phyloP scores from a whole-genome alignment of 2,888 invertebrate species.

The Euclidia mi region DNA sequence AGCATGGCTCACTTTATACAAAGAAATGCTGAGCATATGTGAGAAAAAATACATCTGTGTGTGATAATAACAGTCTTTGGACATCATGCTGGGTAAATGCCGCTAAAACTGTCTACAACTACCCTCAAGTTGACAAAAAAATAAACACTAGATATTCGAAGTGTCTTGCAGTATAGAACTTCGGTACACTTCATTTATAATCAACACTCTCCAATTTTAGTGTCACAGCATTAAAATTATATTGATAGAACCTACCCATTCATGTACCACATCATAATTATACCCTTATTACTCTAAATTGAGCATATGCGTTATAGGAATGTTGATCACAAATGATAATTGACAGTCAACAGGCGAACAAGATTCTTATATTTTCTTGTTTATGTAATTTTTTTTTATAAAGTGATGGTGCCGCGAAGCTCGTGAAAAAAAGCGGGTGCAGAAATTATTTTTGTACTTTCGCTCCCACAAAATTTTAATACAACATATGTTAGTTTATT shows the following conservation, averaged over 20 bases:
- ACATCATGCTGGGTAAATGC: too few relatives aligned
- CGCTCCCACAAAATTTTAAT: conserved; percentile 42
- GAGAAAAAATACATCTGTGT: too few relatives aligned
- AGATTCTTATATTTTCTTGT: too few relatives aligned
- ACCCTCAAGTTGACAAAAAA: too few relatives aligned
- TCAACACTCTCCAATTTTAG: conserved; percentile 30
- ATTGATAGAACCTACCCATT: conserved; percentile 12
- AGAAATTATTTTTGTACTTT: conserved; percentile 65
- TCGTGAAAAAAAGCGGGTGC: conserved; percentile 50
- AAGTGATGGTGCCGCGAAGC: conserved; percentile 60
- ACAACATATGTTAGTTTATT: conserved; percentile 62
- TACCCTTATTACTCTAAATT: conserved; percentile 4
- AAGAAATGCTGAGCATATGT: too few relatives aligned
- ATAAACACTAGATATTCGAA: conserved; percentile 5
- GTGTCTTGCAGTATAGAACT: conserved; percentile 6
- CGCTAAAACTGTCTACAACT: too few relatives aligned
- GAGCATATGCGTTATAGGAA: conserved; percentile 23
- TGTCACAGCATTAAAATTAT: conserved; percentile 12
- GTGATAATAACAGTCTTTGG: too few relatives aligned
- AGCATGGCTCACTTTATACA: too few relatives aligned
- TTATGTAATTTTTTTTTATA: conserved; percentile 8
- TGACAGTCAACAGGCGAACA: conserved; percentile 6
- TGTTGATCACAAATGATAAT: conserved; percentile 48
- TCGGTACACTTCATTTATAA: conserved; percentile 35
- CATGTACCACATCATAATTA: conserved; percentile 10